Evolutionary conservation across 2,797 vertebrate genomes (phyloP), one percentile per base, ranked within the genome.

Genomic region (Geotrypetes seraphini): DNA sequence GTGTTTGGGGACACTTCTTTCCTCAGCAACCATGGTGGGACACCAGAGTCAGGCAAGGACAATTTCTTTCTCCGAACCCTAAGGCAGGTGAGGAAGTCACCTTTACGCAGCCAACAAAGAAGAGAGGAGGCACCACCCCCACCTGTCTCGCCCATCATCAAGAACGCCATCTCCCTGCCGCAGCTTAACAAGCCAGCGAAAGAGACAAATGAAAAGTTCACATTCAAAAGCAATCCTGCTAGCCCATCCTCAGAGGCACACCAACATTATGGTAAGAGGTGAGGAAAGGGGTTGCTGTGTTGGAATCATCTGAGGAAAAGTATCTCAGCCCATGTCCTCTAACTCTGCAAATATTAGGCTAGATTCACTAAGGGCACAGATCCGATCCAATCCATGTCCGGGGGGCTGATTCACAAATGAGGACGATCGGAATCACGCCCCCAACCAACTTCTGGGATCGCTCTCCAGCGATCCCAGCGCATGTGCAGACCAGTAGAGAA

Each of bases 1-100:
- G 92, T 91, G 43, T 98, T 98, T 0, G 94, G 94, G 0, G 94
- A 98, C 69, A 96, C 94, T 15, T 91, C 92, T 10, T 97, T 97
- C 66, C 90, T 97, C 4, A 93, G 89, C 61, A 90, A 91, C 67
- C 88, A 87, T 0, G 89, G 90, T 0, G 88, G 90, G 39, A 41
- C 72, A 2, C 75, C 72, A 38, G 84, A 84, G 20, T 39, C 79
- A 0, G 35, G 67, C 42, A 62, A 81, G 1, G 45, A 76, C 28
- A 78, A 81, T n/a, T 92, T 91, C 67, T 81, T 96, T 12, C 57
- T 84, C 7, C 87, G 87, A 43, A 95, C 87, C 0, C 83, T 96
- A 31, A 69, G 84, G 8, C 85, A 90, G 0, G 83, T 91, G 13
- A 77, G 36, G 36, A 52, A 72, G 19, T 51, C 45, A 0, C 68